phyloP scores from a whole-genome alignment of 2,888 invertebrate genomes.

The Sympetrum striolatum region DNA sequence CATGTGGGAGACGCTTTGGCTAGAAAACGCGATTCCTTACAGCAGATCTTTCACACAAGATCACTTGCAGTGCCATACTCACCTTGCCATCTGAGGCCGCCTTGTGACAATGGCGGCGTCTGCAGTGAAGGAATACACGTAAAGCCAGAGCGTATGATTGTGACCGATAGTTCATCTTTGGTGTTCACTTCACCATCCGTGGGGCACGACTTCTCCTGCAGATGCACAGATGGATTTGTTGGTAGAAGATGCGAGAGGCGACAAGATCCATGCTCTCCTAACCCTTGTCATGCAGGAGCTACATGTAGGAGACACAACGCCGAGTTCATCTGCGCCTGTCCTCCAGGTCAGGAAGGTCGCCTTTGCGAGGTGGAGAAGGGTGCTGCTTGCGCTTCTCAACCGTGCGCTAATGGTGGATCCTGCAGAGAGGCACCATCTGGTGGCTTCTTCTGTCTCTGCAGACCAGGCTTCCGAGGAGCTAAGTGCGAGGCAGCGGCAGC shows the following conservation, averaged over 20 bases:
- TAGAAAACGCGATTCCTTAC: slow-evolving; percentile 70
- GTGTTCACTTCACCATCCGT: slow-evolving; percentile 85
- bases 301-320: slow-evolving; percentile 79
- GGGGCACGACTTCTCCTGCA: slow-evolving; percentile 78
- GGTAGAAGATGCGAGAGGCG: slow-evolving; percentile 83
- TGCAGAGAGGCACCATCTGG: slow-evolving; percentile 88
- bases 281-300: slow-evolving; percentile 85
- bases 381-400: slow-evolving; percentile 83
- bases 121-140: slow-evolving; percentile 75
- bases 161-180: slow-evolving; percentile 80
- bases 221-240: slow-evolving; percentile 83
- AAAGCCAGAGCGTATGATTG: slow-evolving; percentile 67
- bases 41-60: slow-evolving; percentile 68
- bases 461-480: slow-evolving; percentile 89
- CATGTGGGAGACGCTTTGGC: slow-evolving; percentile 71
- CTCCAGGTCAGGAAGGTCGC: slow-evolving; percentile 79
- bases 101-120: slow-evolving; percentile 79
- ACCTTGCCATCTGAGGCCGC: slow-evolving; percentile 71
- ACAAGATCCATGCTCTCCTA: slow-evolving; percentile 90
- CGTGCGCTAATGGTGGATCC: slow-evolving; percentile 90
- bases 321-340: slow-evolving; percentile 85
- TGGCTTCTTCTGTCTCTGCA: slow-evolving; percentile 90
- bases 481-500: slow-evolving; percentile 83
- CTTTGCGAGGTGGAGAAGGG: slow-evolving; percentile 84
- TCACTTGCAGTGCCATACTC: slow-evolving; percentile 75